These are phyloP conservation scores for Cecropterus lyciades DNA, from an alignment of 1,140 invertebrate genomes.

Conservation along the genomic window DNA sequence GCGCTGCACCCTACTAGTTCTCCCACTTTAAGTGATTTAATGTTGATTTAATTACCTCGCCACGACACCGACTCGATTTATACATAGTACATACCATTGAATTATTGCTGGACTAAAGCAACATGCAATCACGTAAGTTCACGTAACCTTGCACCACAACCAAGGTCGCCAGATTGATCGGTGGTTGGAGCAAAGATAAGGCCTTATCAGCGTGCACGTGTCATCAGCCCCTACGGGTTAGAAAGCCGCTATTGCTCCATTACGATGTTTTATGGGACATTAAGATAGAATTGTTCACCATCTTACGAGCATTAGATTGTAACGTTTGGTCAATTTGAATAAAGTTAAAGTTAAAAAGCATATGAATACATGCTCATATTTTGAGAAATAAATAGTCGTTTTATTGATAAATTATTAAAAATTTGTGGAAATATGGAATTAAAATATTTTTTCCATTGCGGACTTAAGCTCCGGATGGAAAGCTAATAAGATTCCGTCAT, in stretches of 20 bases:
- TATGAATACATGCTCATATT: too few relatives aligned
- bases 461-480: neutral
- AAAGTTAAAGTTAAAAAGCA: too few relatives aligned
- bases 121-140: constrained; percentile 3
- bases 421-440: too few relatives aligned
- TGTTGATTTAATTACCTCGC: too few relatives aligned
- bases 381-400: too few relatives aligned
- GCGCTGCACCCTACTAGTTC: too few relatives aligned
- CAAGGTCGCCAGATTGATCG: constrained; percentile 25
- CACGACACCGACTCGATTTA: too few relatives aligned
- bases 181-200: constrained; percentile 17
- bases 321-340: neutral
- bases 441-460: neutral
- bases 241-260: constrained; percentile 27
- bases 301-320: neutral
- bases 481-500: constrained; percentile 7
- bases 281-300: constrained; percentile 7
- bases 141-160: constrained; percentile 9
- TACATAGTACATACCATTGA: neutral
- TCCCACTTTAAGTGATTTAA: too few relatives aligned
- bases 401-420: too few relatives aligned
- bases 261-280: constrained; percentile 7
- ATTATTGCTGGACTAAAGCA: neutral
- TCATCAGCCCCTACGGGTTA: constrained; percentile 22
- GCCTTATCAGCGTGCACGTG: constrained; percentile 20